Base-by-base conservation (phyloP, 2,888 invertebrate genomes). In the Conus canariensis region DNA sequence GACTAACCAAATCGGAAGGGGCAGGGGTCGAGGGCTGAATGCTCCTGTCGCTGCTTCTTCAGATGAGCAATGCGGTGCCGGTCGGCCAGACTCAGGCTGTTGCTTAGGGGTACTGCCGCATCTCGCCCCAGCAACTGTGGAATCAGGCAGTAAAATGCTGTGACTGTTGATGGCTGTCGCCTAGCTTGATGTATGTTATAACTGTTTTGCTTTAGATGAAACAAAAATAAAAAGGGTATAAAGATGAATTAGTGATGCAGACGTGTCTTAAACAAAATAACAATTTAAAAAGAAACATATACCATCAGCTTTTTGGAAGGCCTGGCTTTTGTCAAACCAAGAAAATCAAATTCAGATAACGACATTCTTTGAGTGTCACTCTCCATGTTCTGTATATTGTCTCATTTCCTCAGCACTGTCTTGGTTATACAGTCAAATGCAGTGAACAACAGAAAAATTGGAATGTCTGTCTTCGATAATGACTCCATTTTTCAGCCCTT, bases 11-110 rank as follows among this genome's bases (percentile, higher is more conserved):
- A 94, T 95, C 95, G 94, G 90, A 94, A 95, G n/a, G 95, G 95
- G 92, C 95, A 96, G 12, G 58, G 8, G 88, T 96, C 95, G 25
- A n/a, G n/a, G 45, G 92, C 91, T 10, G 93, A 93, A 80, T 93
- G 93, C 74, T 93, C 93, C 59, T 90, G 91, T 82, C 91, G 90
- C 87, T 94, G 92, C 90, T 94, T 93, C 9, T 92, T 92, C 16
- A 93, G 89, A 90, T 94, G 92, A 58, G 93, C 91, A n/a, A 96
- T 95, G 45, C 96, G 91, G 83, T 93, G 93, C 85, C 94, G 91
- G 91, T 96, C 96, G 30, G 96, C 96, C 88, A 96, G 92, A 92
- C 94, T 94, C 82, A 96, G 91, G 91, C 96, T 96, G 93, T 96
- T 96, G 80, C 95, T 95, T 60, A 96, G 92, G 19, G 95, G 94